A percentile compares a stretch with the other conserved stretches of the same genome.
Conservation (phyloP, 2,797 vertebrate genomes). For the Linurgus olivaceus region DNA sequence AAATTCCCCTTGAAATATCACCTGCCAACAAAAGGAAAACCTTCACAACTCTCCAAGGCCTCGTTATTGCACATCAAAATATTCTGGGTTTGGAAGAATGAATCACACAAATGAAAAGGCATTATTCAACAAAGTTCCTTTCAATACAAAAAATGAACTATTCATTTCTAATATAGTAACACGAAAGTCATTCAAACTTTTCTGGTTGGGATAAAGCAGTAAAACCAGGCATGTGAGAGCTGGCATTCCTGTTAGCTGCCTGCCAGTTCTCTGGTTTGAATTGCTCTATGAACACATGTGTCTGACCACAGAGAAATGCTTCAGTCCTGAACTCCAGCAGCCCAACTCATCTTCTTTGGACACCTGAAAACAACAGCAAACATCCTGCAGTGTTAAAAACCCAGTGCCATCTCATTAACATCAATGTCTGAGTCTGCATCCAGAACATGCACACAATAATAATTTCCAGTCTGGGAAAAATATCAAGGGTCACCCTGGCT, state of each 20-base stretch:
- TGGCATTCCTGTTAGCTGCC: neutral
- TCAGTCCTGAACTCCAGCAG: neutral
- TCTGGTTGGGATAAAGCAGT: neutral
- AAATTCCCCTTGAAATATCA: neutral
- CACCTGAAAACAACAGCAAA: neutral
- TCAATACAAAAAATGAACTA: neutral
- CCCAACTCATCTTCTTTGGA: neutral
- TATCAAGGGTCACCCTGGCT: neutral
- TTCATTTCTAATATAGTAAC: neutral
- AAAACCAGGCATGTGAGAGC: neutral
- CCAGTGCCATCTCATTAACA: neutral
- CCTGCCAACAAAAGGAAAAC: neutral
- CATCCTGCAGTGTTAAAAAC: neutral
- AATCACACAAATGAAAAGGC: neutral
- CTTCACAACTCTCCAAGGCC: neutral
- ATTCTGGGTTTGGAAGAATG: neutral
- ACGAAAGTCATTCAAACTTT: neutral
- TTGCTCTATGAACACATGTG: neutral
- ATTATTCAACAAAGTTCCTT: neutral
- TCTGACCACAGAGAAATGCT: neutral
- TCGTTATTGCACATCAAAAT: neutral
- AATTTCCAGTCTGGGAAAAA: neutral
- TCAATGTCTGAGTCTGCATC: neutral
- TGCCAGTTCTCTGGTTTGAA: neutral
- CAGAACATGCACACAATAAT: neutral